Percentiles rank a stretch among this genome's conserved stretches.
These are phyloP conservation scores for Macrotus californicus DNA, from an alignment of 2,113 vertebrate species.

Conservation along the genomic window DNA sequence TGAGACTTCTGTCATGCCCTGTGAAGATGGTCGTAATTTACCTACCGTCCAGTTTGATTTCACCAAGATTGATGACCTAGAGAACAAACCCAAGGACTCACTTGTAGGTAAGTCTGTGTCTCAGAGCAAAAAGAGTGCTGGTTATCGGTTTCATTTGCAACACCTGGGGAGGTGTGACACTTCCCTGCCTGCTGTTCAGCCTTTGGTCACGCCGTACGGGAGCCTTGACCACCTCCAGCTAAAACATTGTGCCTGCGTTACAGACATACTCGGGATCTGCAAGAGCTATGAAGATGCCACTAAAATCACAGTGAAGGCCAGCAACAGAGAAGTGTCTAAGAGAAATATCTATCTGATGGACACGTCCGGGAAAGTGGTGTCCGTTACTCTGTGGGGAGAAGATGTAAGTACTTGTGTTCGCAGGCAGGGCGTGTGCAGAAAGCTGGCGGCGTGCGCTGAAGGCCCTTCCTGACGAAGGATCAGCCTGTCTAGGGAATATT, in stretches of 20 bases:
- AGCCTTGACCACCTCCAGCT: slow-evolving; percentile 34
- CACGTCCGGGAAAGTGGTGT: slow-evolving; percentile 90
- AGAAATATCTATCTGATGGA: slow-evolving; percentile 92
- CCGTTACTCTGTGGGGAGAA: slow-evolving; percentile 92
- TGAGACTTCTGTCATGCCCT: slow-evolving; percentile 90
- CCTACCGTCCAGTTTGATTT: slow-evolving; percentile 94
- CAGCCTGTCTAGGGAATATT: not conserved
- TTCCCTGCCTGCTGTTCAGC: slow-evolving; percentile 26
- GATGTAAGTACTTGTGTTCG: slow-evolving; percentile 81
- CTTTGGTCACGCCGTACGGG: not conserved
- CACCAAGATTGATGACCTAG: slow-evolving; percentile 88
- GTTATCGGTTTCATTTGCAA: not conserved
- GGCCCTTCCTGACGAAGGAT: not conserved
- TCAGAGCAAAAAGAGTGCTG: not conserved
- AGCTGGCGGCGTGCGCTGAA: not conserved
- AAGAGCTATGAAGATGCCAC: slow-evolving; percentile 90
- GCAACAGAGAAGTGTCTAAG: slow-evolving; percentile 92
- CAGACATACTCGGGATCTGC: slow-evolving; percentile 97
- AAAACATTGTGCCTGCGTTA: slow-evolving; percentile 55
- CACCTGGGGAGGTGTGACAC: not conserved
- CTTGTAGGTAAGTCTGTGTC: slow-evolving; percentile 85
- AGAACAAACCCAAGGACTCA: slow-evolving; percentile 87
- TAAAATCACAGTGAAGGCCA: slow-evolving; percentile 90
- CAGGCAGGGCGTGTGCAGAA: not conserved
- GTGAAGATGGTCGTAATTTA: slow-evolving; percentile 89